phyloP scores from a whole-genome alignment of 2,797 vertebrate genomes.

The Ptychadena robeensis region DNA sequence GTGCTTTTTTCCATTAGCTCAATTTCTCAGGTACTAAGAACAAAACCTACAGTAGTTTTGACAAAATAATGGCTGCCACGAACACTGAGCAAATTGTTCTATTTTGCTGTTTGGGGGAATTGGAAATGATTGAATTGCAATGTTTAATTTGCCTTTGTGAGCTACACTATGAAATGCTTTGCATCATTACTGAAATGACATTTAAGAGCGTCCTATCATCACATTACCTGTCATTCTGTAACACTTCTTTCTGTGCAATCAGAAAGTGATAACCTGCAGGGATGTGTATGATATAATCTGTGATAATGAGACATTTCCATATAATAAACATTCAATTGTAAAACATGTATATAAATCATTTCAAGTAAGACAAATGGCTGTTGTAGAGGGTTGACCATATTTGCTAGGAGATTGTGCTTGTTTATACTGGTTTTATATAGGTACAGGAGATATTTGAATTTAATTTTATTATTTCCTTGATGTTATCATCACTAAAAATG shows the following conservation, averaged over 20 bases:
- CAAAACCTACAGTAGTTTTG: constrained; percentile 12
- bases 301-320: not conserved
- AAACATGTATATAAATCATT: not conserved
- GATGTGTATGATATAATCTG: constrained; percentile 13
- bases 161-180: constrained; percentile 8
- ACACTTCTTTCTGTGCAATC: constrained; percentile 8
- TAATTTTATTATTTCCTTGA: too few relatives aligned
- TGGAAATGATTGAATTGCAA: constrained; percentile 49
- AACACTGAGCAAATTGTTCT: constrained; percentile 33
- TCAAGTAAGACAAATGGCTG: too few relatives aligned
- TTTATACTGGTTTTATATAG: too few relatives aligned
- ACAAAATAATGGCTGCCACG: constrained; percentile 9
- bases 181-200: constrained; percentile 37
- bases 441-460: too few relatives aligned
- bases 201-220: constrained; percentile 32
- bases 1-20: not conserved
- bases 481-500: too few relatives aligned
- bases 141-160: constrained; percentile 42
- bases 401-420: too few relatives aligned
- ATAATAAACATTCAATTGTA: not conserved
- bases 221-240: constrained; percentile 27
- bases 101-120: constrained; percentile 16
- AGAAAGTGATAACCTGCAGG: constrained; percentile 29
- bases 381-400: too few relatives aligned
- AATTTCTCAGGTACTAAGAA: not conserved